Base-by-base conservation (phyloP, 2,797 vertebrate genomes). In the Danio choprae region DNA sequence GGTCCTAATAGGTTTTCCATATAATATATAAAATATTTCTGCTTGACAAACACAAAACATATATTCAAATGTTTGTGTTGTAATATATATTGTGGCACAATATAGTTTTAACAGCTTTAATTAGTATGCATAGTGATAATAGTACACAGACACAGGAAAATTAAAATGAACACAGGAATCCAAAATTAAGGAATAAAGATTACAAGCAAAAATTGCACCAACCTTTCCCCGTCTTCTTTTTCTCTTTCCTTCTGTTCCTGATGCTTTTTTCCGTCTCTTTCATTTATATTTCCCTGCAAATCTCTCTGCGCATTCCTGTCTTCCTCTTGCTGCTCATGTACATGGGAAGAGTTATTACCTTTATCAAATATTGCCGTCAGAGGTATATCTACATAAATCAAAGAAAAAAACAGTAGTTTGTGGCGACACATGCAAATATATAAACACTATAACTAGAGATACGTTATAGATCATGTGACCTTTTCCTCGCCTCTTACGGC, bases 401-500 rank as follows among this genome's bases (percentile, higher is more conserved):
- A 36, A 9, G 22, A 18, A 29, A 50, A 56, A 58, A 1, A 36
- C 7, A 18, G 10, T 15, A 41, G 16, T 8, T 7, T 29, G 51
- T 43, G 9, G 13, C 1, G 7, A 48, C 41, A 60, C 15, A 44
- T 65, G 7, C 3, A 63, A 44, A 59, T 48, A 16, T 8, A 63
- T 15, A 62, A 48, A 44, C 22, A 55, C 12, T n/a, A 29, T 36
- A 15, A 38, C 7, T 20, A 46, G 55, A 38, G 7, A 7, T 2
- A 46, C 1, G 13, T 4, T 13, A 51, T 13, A 53, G 2, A 38
- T 64, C 12, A 68, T 83, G 74, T 89, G 64, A 97, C 96, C 96
- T 89, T 88, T 94, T 62, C 83, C 89, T 74, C 89, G 94, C 86
- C 92, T 96, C 87, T 94, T 95, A 84, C 91, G 91, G 79, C 95